Evolutionary conservation across 2,113 vertebrate species (phyloP).

Genomic region (Protomyctophum bolini): DNA sequence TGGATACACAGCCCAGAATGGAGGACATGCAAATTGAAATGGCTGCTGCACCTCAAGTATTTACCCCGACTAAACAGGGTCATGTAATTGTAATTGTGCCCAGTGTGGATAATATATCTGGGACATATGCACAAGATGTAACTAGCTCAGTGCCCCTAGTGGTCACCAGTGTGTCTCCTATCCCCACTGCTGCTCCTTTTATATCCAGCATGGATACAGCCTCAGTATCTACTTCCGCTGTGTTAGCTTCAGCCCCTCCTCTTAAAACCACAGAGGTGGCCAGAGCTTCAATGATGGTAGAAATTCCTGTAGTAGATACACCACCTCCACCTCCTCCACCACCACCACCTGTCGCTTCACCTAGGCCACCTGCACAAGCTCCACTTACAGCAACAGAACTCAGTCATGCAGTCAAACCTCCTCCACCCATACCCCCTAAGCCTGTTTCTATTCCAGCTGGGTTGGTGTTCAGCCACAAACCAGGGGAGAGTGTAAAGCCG

Average conservation of each 20-base stretch:
- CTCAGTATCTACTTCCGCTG: constrained; percentile 46
- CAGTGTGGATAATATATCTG: constrained; percentile 68
- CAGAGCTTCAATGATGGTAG: constrained; percentile 71
- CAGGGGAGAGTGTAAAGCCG: constrained; percentile 85
- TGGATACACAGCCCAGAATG: constrained; percentile 72
- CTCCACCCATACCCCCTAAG: constrained; percentile 95
- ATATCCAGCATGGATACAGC: constrained; percentile 46
- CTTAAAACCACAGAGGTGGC: constrained; percentile 75
- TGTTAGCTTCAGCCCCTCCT: constrained; percentile 54
- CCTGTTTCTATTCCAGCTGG: constrained; percentile 90
- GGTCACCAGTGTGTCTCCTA: constrained; percentile 27
- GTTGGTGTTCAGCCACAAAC: constrained; percentile 89
- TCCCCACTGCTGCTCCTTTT: constrained; percentile 31
- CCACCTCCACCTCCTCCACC: constrained; percentile 78
- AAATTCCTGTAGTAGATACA: constrained; percentile 72
- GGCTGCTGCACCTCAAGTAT: constrained; percentile 48
- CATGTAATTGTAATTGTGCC: constrained; percentile 79
- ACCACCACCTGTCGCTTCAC: constrained; percentile 75
- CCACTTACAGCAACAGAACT: constrained; percentile 55
- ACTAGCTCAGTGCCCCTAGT: constrained; percentile 22
- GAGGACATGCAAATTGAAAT: constrained; percentile 57
- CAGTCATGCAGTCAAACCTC: constrained; percentile 76
- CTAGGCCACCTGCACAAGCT: constrained; percentile 73
- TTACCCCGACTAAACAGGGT: constrained; percentile 66
- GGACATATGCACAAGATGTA: constrained; percentile 31